Evolutionary conservation across 2,797 vertebrate genomes (phyloP).

Genomic region (Pipistrellus pipistrellus): DNA sequence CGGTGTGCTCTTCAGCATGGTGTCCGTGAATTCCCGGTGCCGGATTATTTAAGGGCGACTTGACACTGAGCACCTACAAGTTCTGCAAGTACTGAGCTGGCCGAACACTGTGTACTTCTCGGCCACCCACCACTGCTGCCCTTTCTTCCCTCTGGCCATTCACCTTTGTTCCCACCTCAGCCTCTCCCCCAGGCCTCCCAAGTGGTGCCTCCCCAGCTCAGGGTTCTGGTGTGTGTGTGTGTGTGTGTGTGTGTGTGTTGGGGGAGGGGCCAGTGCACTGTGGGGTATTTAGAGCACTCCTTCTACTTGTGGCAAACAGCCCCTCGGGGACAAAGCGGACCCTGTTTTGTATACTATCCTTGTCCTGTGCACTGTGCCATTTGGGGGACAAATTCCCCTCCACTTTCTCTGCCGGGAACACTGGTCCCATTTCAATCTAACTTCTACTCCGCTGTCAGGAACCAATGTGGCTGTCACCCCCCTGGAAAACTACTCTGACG

Average conservation of each 20-base stretch:
- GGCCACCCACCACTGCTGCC: no score
- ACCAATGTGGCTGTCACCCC: background rate
- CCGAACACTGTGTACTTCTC: background rate
- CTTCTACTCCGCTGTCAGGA: background rate
- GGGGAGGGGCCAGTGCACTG: background rate
- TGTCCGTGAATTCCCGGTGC: slow-evolving; percentile 28
- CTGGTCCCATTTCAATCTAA: background rate
- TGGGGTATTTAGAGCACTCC: background rate
- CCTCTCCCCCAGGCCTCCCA: no score
- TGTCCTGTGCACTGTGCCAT: background rate
- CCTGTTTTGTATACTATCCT: background rate
- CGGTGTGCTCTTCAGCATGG: background rate
- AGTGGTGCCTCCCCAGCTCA: background rate
- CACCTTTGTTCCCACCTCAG: background rate
- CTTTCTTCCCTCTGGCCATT: background rate
- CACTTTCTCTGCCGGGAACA: background rate
- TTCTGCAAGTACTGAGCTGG: background rate
- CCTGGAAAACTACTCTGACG: background rate
- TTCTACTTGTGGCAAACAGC: background rate
- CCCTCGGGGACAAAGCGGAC: background rate
- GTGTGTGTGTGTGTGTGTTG: no score
- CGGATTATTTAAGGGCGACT: slow-evolving; percentile 58
- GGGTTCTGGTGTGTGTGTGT: background rate
- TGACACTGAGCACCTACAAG: background rate
- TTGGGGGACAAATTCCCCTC: background rate